Evolutionary conservation across 2,113 vertebrate genomes (phyloP).

Genomic region (Sinocyclocheilus grahami): DNA sequence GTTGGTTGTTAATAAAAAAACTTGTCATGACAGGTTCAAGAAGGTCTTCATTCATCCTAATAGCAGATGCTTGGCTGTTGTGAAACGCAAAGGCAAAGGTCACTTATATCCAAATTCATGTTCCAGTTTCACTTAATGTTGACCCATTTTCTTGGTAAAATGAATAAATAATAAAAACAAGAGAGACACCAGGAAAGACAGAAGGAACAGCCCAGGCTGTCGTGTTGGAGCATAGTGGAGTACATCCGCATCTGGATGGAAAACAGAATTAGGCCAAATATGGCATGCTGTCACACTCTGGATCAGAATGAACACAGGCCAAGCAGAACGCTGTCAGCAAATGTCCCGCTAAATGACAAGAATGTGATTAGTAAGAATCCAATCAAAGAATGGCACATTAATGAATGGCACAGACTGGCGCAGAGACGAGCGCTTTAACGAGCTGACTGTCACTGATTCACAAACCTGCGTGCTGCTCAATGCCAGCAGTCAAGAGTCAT

Average conservation of each 20-base stretch:
- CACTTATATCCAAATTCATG: not conserved
- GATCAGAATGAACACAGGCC: constrained; percentile 3
- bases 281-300: constrained; percentile 3
- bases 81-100: not conserved
- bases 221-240: not conserved
- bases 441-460: not conserved
- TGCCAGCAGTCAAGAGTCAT: not conserved
- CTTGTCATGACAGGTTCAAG: not conserved
- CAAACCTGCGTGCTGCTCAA: not conserved
- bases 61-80: not conserved
- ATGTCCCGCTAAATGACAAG: constrained; percentile 4
- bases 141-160: not conserved
- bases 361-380: constrained; percentile 2
- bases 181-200: not conserved
- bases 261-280: constrained; percentile 11
- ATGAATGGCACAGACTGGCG: not conserved
- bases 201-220: not conserved
- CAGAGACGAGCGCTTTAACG: not conserved
- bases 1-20: not conserved
- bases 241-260: not conserved
- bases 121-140: not conserved
- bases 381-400: constrained; percentile 10
- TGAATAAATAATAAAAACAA: not conserved
- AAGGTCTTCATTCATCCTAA: not conserved
- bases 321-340: constrained; percentile 1